A percentile compares a stretch with the other conserved stretches of the same genome.
Conservation (phyloP, 2,888 invertebrate species). For the Polietes domitor region DNA sequence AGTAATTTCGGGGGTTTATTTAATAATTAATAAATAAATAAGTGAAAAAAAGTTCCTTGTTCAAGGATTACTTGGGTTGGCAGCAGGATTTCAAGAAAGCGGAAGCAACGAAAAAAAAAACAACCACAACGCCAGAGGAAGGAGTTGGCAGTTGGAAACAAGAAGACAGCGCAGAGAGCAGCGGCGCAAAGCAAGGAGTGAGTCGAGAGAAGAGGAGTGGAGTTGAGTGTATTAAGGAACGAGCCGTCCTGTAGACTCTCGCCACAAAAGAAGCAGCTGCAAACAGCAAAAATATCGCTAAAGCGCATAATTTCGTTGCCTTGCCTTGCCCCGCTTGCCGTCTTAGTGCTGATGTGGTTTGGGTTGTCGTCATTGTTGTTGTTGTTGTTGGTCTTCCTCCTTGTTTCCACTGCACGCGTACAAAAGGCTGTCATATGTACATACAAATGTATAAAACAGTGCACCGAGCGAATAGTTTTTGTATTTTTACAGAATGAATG, state of each 20-base stretch:
- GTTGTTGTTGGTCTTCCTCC: constrained; percentile 13
- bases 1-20: constrained; percentile 49
- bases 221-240: constrained; percentile 51
- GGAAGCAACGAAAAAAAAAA: constrained; percentile 56
- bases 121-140: constrained; percentile 30
- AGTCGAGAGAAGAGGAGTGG: too few species aligned
- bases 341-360: not conserved
- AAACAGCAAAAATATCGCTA: constrained; percentile 67
- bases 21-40: constrained; percentile 57
- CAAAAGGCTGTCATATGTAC: too few species aligned
- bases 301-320: constrained; percentile 52
- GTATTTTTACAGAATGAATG: constrained; percentile 24
- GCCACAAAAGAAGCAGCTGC: constrained; percentile 68
- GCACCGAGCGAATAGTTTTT: constrained; percentile 18
- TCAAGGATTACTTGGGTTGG: constrained; percentile 16
- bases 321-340: constrained; percentile 1
- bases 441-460: constrained; percentile 75
- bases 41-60: not conserved
- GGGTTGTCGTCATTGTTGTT: constrained; percentile 37
- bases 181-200: too few species aligned
- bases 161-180: constrained; percentile 28
- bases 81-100: constrained; percentile 47
- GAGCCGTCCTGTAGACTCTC: constrained; percentile 46
- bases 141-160: not conserved
- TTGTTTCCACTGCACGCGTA: constrained; percentile 66